phyloP scores from a whole-genome alignment of 1,140 invertebrate species.

The Cotesia chilonis region DNA sequence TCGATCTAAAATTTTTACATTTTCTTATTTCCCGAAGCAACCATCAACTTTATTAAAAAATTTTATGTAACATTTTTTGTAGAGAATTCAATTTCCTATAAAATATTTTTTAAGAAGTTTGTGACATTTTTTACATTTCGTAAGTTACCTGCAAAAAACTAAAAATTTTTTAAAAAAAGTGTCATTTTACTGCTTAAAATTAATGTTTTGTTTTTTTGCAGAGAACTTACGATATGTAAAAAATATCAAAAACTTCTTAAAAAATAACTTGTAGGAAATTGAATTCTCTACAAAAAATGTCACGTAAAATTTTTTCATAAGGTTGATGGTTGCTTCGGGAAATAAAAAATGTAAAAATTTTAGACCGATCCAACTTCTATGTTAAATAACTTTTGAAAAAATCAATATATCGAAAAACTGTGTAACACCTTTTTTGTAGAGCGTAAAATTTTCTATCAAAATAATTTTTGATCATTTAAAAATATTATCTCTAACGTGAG shows the following conservation, averaged over 20 bases:
- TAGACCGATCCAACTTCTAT: background rate
- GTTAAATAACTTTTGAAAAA: slow-evolving; percentile 17
- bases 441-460: slow-evolving; percentile 1
- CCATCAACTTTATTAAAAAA: slow-evolving; percentile 6
- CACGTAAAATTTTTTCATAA: background rate
- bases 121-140: background rate
- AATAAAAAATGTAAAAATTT: slow-evolving; percentile 16
- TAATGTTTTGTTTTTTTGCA: background rate
- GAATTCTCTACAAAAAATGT: background rate
- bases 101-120: background rate
- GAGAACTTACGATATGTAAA: too few relatives aligned
- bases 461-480: background rate
- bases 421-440: background rate
- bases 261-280: too few relatives aligned
- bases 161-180: background rate
- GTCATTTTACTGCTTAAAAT: slow-evolving; percentile 3
- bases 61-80: background rate
- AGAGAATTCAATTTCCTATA: background rate
- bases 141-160: background rate
- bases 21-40: slow-evolving; percentile 6
- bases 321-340: background rate
- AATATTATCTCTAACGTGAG: slow-evolving; percentile 10
- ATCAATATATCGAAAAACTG: slow-evolving; percentile 7
- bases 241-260: too few relatives aligned
- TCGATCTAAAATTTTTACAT: slow-evolving; percentile 2